Base-by-base conservation (phyloP, 2,888 invertebrate genomes). In the Plagodis dolabraria region DNA sequence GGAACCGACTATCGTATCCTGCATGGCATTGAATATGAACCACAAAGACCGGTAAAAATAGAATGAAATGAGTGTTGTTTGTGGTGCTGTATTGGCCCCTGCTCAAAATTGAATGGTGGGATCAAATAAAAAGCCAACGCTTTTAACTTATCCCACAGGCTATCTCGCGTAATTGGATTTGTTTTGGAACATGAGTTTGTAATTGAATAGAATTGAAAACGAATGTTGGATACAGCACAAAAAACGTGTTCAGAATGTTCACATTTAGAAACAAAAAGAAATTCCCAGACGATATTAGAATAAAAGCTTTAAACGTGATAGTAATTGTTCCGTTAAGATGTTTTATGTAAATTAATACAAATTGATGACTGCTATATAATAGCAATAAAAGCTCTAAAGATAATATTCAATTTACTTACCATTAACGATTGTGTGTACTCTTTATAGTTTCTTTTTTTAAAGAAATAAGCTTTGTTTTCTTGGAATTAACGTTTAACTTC, bases 141-240 rank as follows among this genome's bases (percentile, higher is more conserved):
- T 69, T 59, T 36, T 73, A 0, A 43, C 69, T 72, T 65, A 53
- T 0, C 62, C 75, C 75, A 63, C 45, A 56, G 10, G 7, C 33
- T 40, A 43, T 62, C 63, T 60, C 64, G 67, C 70, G 79, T 80
- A 77, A 80, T 81, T 77, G 71, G 77, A 78, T 82, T 79, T 80
- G 80, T 83, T 82, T 83, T 80, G 79, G 82, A 85, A 85, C 85
- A 83, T 82, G 76, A 80, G 77, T 80, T 80, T 76, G 84, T 87
- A 86, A 87, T 87, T 87, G 86, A 85, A 83, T 77, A 75, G 78
- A 85, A 84, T 82, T 73, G 75, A 76, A 80, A 79, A 79, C 78
- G 76, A 78, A 79, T 78, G 74, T 66, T 70, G 71, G 58, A 63
- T 42, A 62, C 62, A 72, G 74, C 76, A 75, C 69, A 71, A 64